Evolutionary conservation across 2,888 invertebrate species (phyloP), one percentile per base, ranked within the genome.

Genomic region (Conistra vaccinii): DNA sequence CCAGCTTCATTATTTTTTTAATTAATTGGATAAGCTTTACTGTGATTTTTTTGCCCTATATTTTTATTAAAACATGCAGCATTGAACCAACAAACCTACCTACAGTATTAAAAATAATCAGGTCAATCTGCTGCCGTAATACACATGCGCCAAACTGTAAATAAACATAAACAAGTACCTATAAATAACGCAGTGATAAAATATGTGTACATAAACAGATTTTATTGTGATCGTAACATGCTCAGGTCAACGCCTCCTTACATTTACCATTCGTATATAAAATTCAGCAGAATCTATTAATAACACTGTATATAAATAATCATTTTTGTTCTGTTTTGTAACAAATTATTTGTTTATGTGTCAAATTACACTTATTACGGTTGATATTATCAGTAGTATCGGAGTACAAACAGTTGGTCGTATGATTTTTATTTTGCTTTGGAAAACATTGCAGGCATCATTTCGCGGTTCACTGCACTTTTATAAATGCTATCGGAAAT

Each of bases 161-260:
- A 76, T 70, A 76, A 79, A 84, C 68, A 69, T 55, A 78, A 63
- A 74, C 79, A 83, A 17, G n/a, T 48, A 63, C 9, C 12, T 77
- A 79, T 51, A 69, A 78, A 71, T 68, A 75, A 53, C 9, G n/a
- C 48, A 39, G 51, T 71, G 55, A 75, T 79, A 79, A 81, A 85
- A 81, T 71, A 62, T 79, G 57, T 65, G 42, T 62, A 57, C 66
- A 53, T 79, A 78, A 77, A 83, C 70, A 76, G 58, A 74, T 78
- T 80, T 81, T 78, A 76, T 87, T 87, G 63, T 81, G 70, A 78
- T 72, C 68, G 65, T 81, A 69, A 76, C 61, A 76, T 67, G 6
- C 71, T 60, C 76, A 57, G 85, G 72, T 80, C 84, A 76, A 70
- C 63, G 80, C 58, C 74, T 65, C 48, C n/a, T 70, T 51, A 57